Evolutionary conservation across 2,113 vertebrate species (phyloP), one percentile per base, ranked within the genome.

Genomic region (Microcebus murinus): DNA sequence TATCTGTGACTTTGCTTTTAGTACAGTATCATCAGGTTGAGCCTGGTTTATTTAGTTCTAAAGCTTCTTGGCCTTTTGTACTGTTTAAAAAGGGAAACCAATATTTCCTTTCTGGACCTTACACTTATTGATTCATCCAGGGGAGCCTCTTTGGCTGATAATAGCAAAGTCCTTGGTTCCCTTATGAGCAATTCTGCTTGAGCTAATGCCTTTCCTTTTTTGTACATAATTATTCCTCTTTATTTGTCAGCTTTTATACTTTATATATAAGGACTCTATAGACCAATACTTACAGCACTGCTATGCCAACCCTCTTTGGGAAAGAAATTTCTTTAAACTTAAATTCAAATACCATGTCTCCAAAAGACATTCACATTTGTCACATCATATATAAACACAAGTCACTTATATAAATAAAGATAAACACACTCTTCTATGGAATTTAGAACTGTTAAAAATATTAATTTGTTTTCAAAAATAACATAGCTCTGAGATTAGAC

Each of bases 61-160:
- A 91, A 88, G 73, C 36, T 90, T 94, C 81, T 91, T 95, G 71
- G 90, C 29, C 96, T 95, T 96, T 81, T 94, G 73, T 96, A 82
- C 55, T 97, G 13, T 96, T 97, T 96, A 63, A 15, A 92, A 65
- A 93, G 90, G 67, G 90, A 98, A 95, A 80, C 0, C 36, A 92
- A 0, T 91, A 79, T 84, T 97, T 18, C 93, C 61, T 94, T 97
- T 97, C 39, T 95, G 36, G 17, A 29, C 15, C 15, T 96, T 85
- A 45, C 36, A 21, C 83, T 88, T 98, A 92, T 61, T 93, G 91
- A 94, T 96, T 11, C 0, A 89, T 93, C 71, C 20, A 88, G 45
- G 71, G 57, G 68, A 91, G 17, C 27, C 67, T 96, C 87, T 70
- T 76, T 90, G 85, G 34, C 94, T 96, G 70, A 71, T 83, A n/a